Percentiles rank a stretch among this genome's conserved stretches.
Evolutionary conservation across 2,888 invertebrate species (phyloP).

Genomic region (Cephus nigrinus): DNA sequence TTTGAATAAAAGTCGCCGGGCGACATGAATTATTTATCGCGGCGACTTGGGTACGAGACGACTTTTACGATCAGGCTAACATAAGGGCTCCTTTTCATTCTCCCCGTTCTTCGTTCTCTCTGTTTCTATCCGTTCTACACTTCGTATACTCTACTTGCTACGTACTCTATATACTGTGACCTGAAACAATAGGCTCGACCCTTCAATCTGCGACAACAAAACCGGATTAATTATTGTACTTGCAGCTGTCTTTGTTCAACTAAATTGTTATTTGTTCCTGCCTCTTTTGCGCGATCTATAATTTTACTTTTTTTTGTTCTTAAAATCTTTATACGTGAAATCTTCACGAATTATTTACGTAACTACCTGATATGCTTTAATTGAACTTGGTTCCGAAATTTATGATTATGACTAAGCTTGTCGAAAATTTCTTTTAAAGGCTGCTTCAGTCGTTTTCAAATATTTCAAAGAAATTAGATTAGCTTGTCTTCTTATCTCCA

Average conservation of each 20-base stretch:
- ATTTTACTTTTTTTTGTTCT: background rate
- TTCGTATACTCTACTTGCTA: background rate
- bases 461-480: background rate
- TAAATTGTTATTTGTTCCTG: background rate
- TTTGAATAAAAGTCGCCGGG: slow-evolving; percentile 11
- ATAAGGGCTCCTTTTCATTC: background rate
- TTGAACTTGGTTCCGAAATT: background rate
- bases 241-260: background rate
- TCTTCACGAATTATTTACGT: background rate
- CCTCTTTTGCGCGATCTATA: background rate
- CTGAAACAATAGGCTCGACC: background rate
- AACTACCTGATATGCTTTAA: background rate
- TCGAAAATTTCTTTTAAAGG: background rate
- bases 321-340: background rate
- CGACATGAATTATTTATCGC: slow-evolving; percentile 40
- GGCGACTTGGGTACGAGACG: slow-evolving; percentile 2
- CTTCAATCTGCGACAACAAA: background rate
- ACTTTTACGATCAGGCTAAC: background rate
- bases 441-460: background rate
- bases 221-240: background rate
- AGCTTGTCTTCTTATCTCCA: background rate
- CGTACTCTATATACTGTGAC: background rate
- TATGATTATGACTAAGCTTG: background rate
- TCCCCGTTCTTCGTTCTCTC: background rate
- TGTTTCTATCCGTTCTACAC: background rate